Percentiles rank a stretch among this genome's conserved stretches.
phyloP scores from a whole-genome alignment of 2,888 invertebrate species.

The Cremastinae sp. region DNA sequence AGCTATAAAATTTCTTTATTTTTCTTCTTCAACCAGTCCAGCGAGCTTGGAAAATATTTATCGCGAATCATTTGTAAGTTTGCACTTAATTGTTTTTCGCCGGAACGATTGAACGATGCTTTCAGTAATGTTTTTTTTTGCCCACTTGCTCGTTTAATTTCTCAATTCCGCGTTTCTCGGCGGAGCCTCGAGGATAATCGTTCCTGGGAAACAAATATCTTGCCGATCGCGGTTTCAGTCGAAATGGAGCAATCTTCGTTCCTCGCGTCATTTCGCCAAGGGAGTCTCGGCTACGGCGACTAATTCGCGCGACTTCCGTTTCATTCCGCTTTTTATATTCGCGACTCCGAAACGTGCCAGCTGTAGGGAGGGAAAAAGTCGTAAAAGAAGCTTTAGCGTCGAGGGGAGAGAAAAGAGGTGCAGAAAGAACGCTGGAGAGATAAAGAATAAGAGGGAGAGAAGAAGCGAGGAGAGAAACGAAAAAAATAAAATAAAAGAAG shows the following conservation, averaged over 20 bases:
- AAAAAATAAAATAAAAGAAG: conserved; percentile 32
- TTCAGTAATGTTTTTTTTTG: too few species aligned
- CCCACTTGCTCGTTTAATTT: neutral
- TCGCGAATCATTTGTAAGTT: too few species aligned
- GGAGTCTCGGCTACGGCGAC: conserved; percentile 1
- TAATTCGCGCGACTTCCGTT: conserved; percentile 18
- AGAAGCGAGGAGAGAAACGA: conserved; percentile 20
- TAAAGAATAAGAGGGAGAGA: conserved; percentile 40
- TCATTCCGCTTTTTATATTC: conserved; percentile 8
- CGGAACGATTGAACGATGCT: too few species aligned
- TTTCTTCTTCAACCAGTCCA: too few species aligned
- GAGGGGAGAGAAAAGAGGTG: neutral
- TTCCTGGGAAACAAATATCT: neutral
- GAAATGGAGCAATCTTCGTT: neutral
- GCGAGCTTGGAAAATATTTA: too few species aligned
- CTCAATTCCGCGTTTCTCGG: neutral
- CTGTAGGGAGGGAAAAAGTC: conserved; percentile 35
- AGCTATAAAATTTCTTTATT: too few species aligned
- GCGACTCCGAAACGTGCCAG: conserved; percentile 18
- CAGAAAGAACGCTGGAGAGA: conserved; percentile 30
- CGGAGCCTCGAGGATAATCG: neutral
- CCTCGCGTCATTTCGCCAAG: neutral
- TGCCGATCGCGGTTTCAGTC: neutral
- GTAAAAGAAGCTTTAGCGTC: conserved; percentile 13
- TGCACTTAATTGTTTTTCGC: too few species aligned